These are phyloP conservation scores for Acrossocheilus wenchowensis DNA, from an alignment of 2,797 vertebrate species.

Conservation along the genomic window DNA sequence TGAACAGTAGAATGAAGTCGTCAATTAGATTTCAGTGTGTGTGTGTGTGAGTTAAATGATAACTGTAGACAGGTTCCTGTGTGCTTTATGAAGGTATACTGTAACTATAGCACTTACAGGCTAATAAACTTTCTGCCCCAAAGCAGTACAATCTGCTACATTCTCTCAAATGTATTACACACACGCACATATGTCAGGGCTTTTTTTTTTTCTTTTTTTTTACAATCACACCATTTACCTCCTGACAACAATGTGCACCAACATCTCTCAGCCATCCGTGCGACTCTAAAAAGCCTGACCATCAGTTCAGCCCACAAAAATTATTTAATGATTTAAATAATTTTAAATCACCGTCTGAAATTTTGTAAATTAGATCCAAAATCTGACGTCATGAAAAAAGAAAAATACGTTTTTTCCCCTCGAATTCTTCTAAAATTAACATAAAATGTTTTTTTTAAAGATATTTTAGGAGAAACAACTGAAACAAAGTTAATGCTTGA, in stretches of 20 bases:
- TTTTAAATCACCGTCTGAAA: too few relatives aligned
- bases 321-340: background rate
- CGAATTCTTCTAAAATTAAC: too few relatives aligned
- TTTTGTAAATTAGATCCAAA: background rate
- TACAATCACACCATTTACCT: background rate
- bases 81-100: conserved; percentile 63
- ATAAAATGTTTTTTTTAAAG: too few relatives aligned
- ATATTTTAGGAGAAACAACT: background rate
- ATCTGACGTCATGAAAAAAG: background rate
- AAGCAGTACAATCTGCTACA: conserved; percentile 47
- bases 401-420: too few relatives aligned
- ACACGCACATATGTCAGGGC: background rate
- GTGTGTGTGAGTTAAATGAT: background rate
- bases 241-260: conserved; percentile 9
- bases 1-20: background rate
- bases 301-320: background rate
- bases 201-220: background rate
- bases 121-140: conserved; percentile 67
- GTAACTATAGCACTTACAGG: conserved; percentile 60
- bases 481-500: background rate
- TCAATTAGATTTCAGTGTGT: background rate
- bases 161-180: conserved; percentile 8
- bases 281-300: background rate
- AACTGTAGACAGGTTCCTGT: conserved; percentile 42
- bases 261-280: background rate